Conservation (phyloP, 92 coral and sea anemone species). For the Actinostola sp. region DNA sequence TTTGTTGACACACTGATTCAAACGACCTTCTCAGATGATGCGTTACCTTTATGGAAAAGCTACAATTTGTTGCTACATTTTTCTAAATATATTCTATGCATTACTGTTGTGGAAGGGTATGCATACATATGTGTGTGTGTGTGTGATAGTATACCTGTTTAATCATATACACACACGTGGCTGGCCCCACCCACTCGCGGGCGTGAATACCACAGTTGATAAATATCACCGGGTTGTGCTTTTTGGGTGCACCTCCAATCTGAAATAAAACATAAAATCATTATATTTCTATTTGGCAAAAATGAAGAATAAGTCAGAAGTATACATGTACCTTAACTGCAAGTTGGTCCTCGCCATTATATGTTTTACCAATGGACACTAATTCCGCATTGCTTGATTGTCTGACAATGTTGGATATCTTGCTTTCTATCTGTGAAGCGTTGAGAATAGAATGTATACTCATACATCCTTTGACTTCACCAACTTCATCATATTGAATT, state of each 20-base stretch:
- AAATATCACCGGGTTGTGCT: conserved; percentile 25
- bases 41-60: no score
- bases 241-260: conserved; percentile 33
- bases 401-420: neutral
- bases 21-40: no score
- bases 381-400: neutral
- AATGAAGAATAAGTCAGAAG: neutral
- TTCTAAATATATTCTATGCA: no score
- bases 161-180: conserved; percentile 60
- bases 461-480: no score
- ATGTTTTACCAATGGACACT: conserved; percentile 3
- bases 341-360: conserved; percentile 1
- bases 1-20: no score
- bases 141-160: conserved; percentile 42
- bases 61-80: no score
- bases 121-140: no score
- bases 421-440: neutral
- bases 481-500: no score
- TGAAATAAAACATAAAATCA: neutral
- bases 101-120: no score
- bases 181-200: conserved; percentile 67
- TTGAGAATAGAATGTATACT: neutral
- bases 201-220: conserved; percentile 69
- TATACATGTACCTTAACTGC: conserved; percentile 1
- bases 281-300: neutral